Evolutionary conservation across 2,888 invertebrate genomes (phyloP).

Genomic region (Leptura quadrifasciata): DNA sequence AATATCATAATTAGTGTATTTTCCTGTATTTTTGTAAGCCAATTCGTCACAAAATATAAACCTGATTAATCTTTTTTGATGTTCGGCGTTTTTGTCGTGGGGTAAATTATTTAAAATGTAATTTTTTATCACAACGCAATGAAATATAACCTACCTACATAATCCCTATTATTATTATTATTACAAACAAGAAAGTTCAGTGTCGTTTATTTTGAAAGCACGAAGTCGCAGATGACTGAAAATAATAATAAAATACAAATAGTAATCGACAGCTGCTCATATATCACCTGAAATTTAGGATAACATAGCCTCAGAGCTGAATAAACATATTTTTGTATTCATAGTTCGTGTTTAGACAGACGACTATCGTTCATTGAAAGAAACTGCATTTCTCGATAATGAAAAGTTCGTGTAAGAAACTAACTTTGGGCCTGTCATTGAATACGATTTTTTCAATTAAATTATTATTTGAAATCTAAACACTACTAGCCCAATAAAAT

Average conservation of each 20-base stretch:
- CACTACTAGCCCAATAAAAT: too few relatives aligned
- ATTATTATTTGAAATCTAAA: too few relatives aligned
- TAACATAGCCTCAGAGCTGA: neutral
- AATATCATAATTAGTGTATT: conserved; percentile 28
- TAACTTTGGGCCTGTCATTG: too few relatives aligned
- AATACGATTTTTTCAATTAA: too few relatives aligned
- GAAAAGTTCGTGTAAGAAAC: too few relatives aligned
- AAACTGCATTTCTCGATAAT: too few relatives aligned
- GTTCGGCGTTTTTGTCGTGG: neutral
- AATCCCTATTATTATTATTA: conserved; percentile 1
- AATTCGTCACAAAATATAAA: conserved; percentile 24
- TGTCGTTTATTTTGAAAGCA: neutral
- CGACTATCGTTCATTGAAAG: too few relatives aligned
- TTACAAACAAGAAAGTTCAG: neutral
- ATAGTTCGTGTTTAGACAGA: too few relatives aligned
- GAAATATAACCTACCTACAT: neutral
- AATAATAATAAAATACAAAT: neutral
- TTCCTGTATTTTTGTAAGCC: conserved; percentile 19
- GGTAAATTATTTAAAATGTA: conserved; percentile 5
- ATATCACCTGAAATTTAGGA: neutral
- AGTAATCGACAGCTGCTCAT: conserved; percentile 2
- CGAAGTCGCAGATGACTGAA: neutral
- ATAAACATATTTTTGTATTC: neutral
- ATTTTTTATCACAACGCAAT: conserved; percentile 6
- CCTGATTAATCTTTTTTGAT: conserved; percentile 14